Evolutionary conservation across 2,113 vertebrate genomes (phyloP).

Genomic region (Nematolebias whitei): DNA sequence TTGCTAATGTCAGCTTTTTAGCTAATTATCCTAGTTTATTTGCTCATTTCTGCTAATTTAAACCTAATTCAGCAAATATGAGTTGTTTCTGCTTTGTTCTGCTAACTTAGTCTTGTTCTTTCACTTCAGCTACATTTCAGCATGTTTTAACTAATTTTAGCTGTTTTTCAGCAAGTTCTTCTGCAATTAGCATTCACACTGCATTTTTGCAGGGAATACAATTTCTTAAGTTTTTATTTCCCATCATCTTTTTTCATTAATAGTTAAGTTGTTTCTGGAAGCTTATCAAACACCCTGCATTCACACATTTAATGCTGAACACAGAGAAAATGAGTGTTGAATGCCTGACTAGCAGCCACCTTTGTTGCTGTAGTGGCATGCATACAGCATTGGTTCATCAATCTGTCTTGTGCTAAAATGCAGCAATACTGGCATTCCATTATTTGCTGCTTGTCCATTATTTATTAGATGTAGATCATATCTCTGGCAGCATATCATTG

Average conservation of each 20-base stretch:
- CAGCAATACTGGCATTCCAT: slow-evolving; percentile 47
- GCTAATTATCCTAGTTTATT: too few relatives aligned
- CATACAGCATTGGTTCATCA: slow-evolving; percentile 40
- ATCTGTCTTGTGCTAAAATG: slow-evolving; percentile 49
- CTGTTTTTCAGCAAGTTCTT: too few relatives aligned
- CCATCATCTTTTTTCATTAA: slow-evolving; percentile 31
- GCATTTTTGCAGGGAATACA: too few relatives aligned
- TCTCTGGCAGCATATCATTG: slow-evolving; percentile 38
- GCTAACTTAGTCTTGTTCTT: too few relatives aligned
- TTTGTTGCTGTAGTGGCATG: slow-evolving; percentile 36
- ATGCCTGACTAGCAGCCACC: slow-evolving; percentile 44
- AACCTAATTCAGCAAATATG: too few relatives aligned
- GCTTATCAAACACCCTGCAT: slow-evolving; percentile 11
- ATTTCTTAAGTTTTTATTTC: too few relatives aligned
- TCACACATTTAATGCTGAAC: slow-evolving; percentile 32
- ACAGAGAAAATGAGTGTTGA: slow-evolving; percentile 36
- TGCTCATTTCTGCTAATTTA: too few relatives aligned
- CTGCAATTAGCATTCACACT: not conserved
- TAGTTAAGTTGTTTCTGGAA: slow-evolving; percentile 19
- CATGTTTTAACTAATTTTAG: too few relatives aligned
- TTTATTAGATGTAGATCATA: slow-evolving; percentile 64
- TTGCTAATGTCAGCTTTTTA: too few relatives aligned
- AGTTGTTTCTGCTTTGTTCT: too few relatives aligned
- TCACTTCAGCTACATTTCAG: too few relatives aligned
- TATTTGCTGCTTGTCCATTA: slow-evolving; percentile 64